A percentile compares a stretch with the other conserved stretches of the same genome.
Conservation (phyloP, 2,888 invertebrate genomes). For the Acanthopleura granulata region DNA sequence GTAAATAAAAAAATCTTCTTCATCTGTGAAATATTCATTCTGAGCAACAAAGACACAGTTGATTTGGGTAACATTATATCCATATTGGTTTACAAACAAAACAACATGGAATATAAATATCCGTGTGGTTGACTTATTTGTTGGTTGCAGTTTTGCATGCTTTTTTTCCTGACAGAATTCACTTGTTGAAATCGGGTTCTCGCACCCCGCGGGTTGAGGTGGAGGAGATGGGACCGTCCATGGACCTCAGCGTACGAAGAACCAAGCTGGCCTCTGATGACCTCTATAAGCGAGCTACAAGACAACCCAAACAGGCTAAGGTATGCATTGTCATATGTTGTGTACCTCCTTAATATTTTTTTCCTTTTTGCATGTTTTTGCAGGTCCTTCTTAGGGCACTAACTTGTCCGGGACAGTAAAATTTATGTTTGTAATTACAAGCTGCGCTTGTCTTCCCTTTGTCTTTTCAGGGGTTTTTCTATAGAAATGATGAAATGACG, state of each 20-base stretch:
- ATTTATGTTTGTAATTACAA: no score
- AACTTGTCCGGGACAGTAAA: background rate
- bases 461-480: no score
- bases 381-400: background rate
- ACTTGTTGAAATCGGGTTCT: constrained; percentile 91
- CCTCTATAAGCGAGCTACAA: constrained; percentile 72
- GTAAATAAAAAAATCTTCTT: no score
- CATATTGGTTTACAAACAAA: no score
- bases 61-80: no score
- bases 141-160: background rate
- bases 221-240: constrained; percentile 92
- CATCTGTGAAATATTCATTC: no score
- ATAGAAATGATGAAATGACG: no score
- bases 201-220: constrained; percentile 91
- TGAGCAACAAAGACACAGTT: no score
- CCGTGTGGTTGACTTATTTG: no score
- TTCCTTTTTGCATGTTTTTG: no score
- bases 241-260: constrained; percentile 88
- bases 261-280: constrained; percentile 91
- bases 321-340: constrained; percentile 27
- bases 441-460: no score
- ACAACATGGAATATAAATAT: no score
- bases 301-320: constrained; percentile 64
- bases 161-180: constrained; percentile 74
- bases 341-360: background rate